Evolutionary conservation across 1,140 invertebrate species (phyloP).

Genomic region (Cyrtorhinus lividipennis): DNA sequence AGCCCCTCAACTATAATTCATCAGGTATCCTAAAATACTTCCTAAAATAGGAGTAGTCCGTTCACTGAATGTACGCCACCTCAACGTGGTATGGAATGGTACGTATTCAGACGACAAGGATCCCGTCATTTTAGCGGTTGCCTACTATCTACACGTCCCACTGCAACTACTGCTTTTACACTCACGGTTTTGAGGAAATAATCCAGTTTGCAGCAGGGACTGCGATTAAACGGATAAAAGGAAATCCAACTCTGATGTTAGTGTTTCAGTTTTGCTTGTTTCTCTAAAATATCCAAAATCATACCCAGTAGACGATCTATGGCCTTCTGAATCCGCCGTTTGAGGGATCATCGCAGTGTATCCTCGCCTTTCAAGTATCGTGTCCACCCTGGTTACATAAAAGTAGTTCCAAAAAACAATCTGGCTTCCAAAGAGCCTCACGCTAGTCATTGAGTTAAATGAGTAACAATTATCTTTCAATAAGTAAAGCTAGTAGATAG

Average conservation of each 20-base stretch:
- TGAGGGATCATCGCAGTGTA: constrained; percentile 6
- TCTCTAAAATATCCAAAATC: neutral
- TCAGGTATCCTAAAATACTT: neutral
- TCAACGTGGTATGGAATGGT: neutral
- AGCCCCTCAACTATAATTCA: neutral
- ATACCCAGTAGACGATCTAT: constrained; percentile 10
- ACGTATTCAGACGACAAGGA: neutral
- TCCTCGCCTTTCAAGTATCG: neutral
- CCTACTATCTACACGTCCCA: neutral
- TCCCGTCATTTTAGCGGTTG: neutral
- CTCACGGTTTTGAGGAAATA: too few relatives aligned
- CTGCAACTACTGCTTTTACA: neutral
- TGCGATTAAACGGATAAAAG: neutral
- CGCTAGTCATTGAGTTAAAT: too few relatives aligned
- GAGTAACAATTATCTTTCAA: too few relatives aligned
- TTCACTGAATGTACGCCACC: too few relatives aligned
- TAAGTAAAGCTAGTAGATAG: too few relatives aligned
- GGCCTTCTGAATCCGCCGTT: constrained; percentile 6
- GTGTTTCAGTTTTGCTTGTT: neutral
- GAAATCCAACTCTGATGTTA: neutral
- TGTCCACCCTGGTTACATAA: constrained; percentile 12
- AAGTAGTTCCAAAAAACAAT: too few relatives aligned
- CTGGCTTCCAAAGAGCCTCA: too few relatives aligned
- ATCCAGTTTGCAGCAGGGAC: too few relatives aligned
- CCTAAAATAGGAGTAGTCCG: neutral